phyloP scores from a whole-genome alignment of 37 sponge, comb jelly and placozoan genomes.

The Diacarnus erythraeanus region DNA sequence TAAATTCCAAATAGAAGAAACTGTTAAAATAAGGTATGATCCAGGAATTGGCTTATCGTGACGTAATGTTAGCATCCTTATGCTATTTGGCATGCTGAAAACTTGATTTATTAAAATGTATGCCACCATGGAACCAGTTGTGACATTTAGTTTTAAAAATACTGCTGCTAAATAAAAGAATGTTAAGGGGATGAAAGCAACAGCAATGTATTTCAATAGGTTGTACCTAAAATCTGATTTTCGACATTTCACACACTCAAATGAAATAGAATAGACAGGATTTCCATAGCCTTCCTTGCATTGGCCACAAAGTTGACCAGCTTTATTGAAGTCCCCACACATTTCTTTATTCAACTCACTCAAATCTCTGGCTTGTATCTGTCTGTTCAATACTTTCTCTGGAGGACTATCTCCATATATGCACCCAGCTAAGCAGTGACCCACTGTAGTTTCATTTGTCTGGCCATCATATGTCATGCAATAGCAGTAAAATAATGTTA shows the following conservation, averaged over 20 bases:
- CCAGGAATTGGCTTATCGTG: too few species aligned
- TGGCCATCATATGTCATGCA: slow-evolving; percentile 1
- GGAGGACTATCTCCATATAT: too few species aligned
- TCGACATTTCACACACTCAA: slow-evolving; percentile 25
- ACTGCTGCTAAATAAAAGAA: slow-evolving; percentile 9
- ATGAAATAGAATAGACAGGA: slow-evolving; percentile 20
- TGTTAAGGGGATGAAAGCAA: slow-evolving; percentile 14
- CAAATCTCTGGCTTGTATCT: background rate
- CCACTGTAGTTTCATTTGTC: background rate
- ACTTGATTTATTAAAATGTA: slow-evolving; percentile 3
- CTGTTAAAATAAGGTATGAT: background rate
- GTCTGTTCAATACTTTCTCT: background rate
- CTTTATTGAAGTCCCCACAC: slow-evolving; percentile 20
- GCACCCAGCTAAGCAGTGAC: background rate
- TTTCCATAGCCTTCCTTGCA: slow-evolving; percentile 2
- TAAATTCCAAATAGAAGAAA: slow-evolving; percentile 15
- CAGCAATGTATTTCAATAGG: background rate
- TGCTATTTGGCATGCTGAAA: background rate
- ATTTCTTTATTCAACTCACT: background rate
- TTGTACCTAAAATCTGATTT: background rate
- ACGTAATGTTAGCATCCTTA: background rate
- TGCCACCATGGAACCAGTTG: background rate
- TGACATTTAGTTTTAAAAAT: background rate
- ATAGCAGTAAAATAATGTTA: background rate
- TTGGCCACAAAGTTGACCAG: slow-evolving; percentile 30